Conservation (phyloP, 2,113 vertebrate species). For the western clawed frog (Xenopus tropicalis) region UCB_Xtro_10.0 CM004448.2:43898501-43899000, state of each 20-base stretch:
- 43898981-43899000: conserved; percentile 63
- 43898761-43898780: conserved; percentile 47
- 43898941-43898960: conserved; percentile 56
- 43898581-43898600: conserved; percentile 40
- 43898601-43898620: conserved; percentile 46
- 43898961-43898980: conserved; percentile 63
- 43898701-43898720: conserved; percentile 52
- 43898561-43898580: too few relatives aligned
- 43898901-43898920: conserved; percentile 61
- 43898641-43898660: conserved; percentile 62
- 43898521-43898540: not conserved
- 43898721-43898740: conserved; percentile 53
- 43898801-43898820: conserved; percentile 59
- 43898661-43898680: conserved; percentile 70
- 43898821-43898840: conserved; percentile 42
- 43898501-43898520: conserved; percentile 36
- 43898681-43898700: conserved; percentile 63
- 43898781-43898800: conserved; percentile 53
- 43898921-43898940: conserved; percentile 62
- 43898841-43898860: conserved; percentile 49
- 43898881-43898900: conserved; percentile 52
- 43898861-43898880: conserved; percentile 58
- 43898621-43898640: conserved; percentile 56
- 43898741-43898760: conserved; percentile 51
- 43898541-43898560: too few relatives aligned